Base-by-base conservation (phyloP, 2,888 invertebrate species). In the Xanthia icteritia region DNA sequence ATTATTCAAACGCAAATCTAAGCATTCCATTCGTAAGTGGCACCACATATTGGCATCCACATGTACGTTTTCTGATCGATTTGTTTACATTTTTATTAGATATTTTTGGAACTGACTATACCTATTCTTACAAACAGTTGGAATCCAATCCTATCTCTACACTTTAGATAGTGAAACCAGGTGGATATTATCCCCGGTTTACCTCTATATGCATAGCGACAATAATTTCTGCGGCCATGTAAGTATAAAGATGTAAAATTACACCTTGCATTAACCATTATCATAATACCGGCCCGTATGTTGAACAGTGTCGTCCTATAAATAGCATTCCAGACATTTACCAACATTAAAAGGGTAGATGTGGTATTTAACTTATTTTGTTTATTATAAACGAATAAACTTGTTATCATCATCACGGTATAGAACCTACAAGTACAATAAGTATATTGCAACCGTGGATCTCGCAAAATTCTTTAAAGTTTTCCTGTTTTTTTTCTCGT, bases 161-260 rank as follows among this genome's bases (percentile, higher is more conserved):
- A 6, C 36, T 63, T 36, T 63, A 63, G 13, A 11, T 42, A 42
- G 2, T 5, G 13, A 6, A 6, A 23, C 51, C 67, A 78, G 48
- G 42, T 67, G 60, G n/a, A 27, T 36, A n/a, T 61, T 42, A 39
- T 17, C 17, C 31, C 36, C 2, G 2, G 9, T 45, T 20, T 5
- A 23, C 31, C n/a, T 23, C 6, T 23, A 6, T 20, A 1, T 8
- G 13, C 36, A 68, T 36, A 17, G 20, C 48, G 45, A 79, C 31
- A 17, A 78, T 20, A n/a, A 23, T 23, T 15, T 31, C 20, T 20
- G 8, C 17, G 15, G 9, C 69, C 36, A 39, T 15, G n/a, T n/a
- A n/a, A n/a, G n/a, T 67, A 36, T 68, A 60, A 36, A 51, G 13
- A 54, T 36, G 54, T 36, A 45, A 61, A 79, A 79, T 79, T 79